Percentiles rank a stretch among this genome's conserved stretches.
Conservation (phyloP, 1,140 invertebrate genomes). For the Cephus cinctus region DNA sequence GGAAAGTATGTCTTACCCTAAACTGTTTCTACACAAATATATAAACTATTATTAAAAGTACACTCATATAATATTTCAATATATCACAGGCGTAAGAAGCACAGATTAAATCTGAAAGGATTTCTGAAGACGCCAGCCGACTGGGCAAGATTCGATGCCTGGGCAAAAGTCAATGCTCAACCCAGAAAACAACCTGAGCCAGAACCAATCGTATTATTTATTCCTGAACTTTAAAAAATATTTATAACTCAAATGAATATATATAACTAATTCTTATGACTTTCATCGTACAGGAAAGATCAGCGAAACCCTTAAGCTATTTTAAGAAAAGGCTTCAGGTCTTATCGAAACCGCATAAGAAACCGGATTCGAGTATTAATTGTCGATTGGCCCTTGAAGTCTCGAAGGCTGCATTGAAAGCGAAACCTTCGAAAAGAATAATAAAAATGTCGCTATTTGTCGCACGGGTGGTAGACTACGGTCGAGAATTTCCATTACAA, state of each 20-base stretch:
- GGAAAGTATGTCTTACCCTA: neutral
- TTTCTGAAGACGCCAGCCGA: constrained; percentile 31
- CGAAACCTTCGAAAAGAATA: constrained; percentile 15
- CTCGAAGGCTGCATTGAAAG: constrained; percentile 21
- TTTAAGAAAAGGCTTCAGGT: constrained; percentile 19
- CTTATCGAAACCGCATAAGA: constrained; percentile 11
- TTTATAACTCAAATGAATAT: constrained; percentile 5
- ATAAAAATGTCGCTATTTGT: constrained; percentile 17
- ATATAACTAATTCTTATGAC: neutral
- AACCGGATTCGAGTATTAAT: neutral
- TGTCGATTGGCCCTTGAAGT: constrained; percentile 10
- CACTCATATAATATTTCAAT: neutral
- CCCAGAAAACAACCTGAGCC: constrained; percentile 25
- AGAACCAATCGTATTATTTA: constrained; percentile 20
- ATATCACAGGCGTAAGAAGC: neutral
- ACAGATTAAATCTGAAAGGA: constrained; percentile 21
- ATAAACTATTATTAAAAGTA: neutral
- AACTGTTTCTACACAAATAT: neutral
- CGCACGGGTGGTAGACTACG: neutral
- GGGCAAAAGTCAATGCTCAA: constrained; percentile 26
- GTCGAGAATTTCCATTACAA: constrained; percentile 15
- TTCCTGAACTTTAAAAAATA: neutral
- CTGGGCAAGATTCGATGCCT: constrained; percentile 32
- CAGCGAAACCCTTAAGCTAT: constrained; percentile 18
- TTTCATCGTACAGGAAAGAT: constrained; percentile 17